Conservation (phyloP, 1,140 invertebrate species). For the Aplysia californica region DNA sequence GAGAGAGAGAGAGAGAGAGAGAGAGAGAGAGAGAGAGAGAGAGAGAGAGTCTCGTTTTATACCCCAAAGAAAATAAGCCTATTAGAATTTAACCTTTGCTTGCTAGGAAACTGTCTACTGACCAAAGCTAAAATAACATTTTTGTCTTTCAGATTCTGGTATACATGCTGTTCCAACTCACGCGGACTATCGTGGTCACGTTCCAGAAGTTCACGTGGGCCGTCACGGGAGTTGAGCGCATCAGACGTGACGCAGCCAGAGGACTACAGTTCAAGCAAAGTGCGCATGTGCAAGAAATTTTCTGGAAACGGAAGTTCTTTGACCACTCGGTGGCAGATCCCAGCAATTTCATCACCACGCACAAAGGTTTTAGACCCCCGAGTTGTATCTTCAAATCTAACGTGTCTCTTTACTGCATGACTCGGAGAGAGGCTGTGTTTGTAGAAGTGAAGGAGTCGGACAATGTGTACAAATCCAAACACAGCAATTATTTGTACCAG, state of each 20-base stretch:
- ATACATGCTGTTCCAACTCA: slow-evolving; percentile 48
- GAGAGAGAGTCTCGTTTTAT: no score
- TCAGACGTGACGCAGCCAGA: slow-evolving; percentile 50
- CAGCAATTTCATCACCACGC: slow-evolving; percentile 57
- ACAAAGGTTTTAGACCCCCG: slow-evolving; percentile 59
- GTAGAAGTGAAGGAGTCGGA: slow-evolving; percentile 45
- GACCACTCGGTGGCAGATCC: slow-evolving; percentile 49
- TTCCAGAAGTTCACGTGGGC: slow-evolving; percentile 62
- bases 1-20: no score
- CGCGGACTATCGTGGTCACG: slow-evolving; percentile 49
- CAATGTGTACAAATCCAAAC: slow-evolving; percentile 43
- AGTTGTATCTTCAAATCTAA: slow-evolving; percentile 57
- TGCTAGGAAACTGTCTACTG: no score
- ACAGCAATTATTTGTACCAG: slow-evolving; percentile 36
- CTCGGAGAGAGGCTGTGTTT: slow-evolving; percentile 55
- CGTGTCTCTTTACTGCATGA: slow-evolving; percentile 58
- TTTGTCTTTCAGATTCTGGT: slow-evolving; percentile 47
- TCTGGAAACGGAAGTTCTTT: slow-evolving; percentile 57
- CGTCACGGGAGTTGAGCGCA: slow-evolving; percentile 57
- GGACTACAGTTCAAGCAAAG: slow-evolving; percentile 60
- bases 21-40: no score
- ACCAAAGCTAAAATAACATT: no score
- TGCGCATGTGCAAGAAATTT: slow-evolving; percentile 59
- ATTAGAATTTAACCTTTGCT: no score
- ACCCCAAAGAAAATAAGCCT: no score